phyloP scores from a whole-genome alignment of 2,888 invertebrate genomes.

The Rhagophthalmus giganteus region DNA sequence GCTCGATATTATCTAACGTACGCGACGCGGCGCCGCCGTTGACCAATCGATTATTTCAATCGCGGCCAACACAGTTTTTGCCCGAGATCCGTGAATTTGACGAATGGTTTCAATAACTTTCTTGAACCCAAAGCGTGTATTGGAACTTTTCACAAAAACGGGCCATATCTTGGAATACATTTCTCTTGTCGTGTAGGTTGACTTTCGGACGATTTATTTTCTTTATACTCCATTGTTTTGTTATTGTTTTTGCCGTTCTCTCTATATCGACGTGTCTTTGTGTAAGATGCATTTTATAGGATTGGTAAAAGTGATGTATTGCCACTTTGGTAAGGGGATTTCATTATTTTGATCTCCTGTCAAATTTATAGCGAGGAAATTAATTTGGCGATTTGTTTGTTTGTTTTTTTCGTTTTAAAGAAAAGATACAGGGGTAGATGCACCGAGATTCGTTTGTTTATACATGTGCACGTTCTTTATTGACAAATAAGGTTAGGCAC shows the following conservation, averaged over 20 bases:
- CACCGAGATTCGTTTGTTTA: no score
- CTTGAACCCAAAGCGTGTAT: slow-evolving; percentile 44
- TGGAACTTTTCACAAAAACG: slow-evolving; percentile 44
- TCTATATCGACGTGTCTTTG: slow-evolving; percentile 10
- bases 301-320: slow-evolving; percentile 8
- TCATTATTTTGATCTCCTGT: neutral
- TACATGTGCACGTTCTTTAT: no score
- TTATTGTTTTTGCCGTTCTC: slow-evolving; percentile 34
- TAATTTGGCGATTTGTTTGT: slow-evolving; percentile 3
- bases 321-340: neutral
- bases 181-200: slow-evolving; percentile 46
- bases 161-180: slow-evolving; percentile 45
- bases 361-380: slow-evolving; percentile 7
- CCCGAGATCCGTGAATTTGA: slow-evolving; percentile 45
- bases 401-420: no score
- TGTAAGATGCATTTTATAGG: slow-evolving; percentile 10
- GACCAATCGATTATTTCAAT: slow-evolving; percentile 46
- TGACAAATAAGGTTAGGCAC: no score
- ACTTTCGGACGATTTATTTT: slow-evolving; percentile 44
- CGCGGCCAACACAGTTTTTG: slow-evolving; percentile 41
- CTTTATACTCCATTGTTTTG: slow-evolving; percentile 41
- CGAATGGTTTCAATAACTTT: slow-evolving; percentile 51
- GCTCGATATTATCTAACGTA: no score
- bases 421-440: no score
- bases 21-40: no score